A percentile compares a stretch with the other conserved stretches of the same genome.
Conservation (phyloP, 2,797 vertebrate species). For the Phyllotis vaccarum region DNA sequence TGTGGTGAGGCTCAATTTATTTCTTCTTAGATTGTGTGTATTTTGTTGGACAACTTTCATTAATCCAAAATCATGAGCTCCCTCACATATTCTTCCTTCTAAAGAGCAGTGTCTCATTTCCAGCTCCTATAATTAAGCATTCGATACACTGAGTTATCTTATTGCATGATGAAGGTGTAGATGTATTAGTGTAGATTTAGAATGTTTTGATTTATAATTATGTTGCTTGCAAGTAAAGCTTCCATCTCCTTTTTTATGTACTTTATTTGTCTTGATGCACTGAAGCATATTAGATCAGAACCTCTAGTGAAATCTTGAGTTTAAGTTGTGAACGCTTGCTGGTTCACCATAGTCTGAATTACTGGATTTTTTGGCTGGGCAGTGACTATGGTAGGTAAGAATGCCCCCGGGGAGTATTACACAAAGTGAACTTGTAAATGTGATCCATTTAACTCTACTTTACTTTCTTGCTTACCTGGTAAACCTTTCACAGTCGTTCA, state of each 20-base stretch:
- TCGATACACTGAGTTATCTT: background rate
- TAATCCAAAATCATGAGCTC: background rate
- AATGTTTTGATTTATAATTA: background rate
- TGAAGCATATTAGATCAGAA: background rate
- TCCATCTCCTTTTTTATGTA: background rate
- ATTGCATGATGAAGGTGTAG: background rate
- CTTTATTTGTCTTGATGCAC: background rate
- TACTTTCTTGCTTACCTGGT: conserved; percentile 1
- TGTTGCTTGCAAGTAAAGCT: background rate
- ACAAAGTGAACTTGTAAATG: background rate
- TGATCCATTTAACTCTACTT: background rate
- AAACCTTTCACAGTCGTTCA: background rate
- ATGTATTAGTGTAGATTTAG: background rate
- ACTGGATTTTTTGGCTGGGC: background rate
- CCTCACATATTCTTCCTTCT: background rate
- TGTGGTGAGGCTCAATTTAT: background rate
- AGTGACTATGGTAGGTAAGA: background rate
- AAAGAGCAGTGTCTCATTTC: background rate
- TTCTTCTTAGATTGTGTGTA: background rate
- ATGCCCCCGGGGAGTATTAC: background rate
- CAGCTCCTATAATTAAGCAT: background rate
- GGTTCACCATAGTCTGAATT: background rate
- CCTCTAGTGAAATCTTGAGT: background rate
- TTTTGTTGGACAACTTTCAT: background rate
- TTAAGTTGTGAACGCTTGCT: background rate